Evolutionary conservation across 2,113 vertebrate genomes (phyloP), one percentile per base, ranked within the genome.

Genomic region (Cebidichthys violaceus): DNA sequence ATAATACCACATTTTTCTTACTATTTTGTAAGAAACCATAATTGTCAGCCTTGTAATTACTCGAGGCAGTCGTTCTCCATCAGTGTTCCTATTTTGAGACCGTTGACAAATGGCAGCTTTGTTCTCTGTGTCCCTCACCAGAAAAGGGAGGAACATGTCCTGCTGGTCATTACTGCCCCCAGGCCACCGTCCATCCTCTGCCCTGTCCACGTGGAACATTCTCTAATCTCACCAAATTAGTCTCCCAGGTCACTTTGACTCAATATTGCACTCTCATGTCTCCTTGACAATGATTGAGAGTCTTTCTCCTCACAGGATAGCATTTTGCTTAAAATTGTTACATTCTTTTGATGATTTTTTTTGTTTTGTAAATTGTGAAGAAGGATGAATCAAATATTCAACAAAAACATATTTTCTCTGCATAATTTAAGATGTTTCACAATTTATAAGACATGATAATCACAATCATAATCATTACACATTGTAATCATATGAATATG

Each of bases 191-290:
- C 50, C 43, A 90, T 52, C 96, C 96, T 33, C 92, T 92, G 47
- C 96, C 95, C 4, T 98, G 97, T 90, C 96, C 96, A 61, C 88
- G 54, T 27, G 96, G 96, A 61, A 97, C 96, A 54, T 97, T 96
- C 81, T 95, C 94, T 54, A 86, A 95, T 59, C 77, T 77, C 79
- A 92, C 85, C 83, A 96, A 93, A 89, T 94, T 95, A 74, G 71
- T 70, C 45, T 96, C 94, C 55, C 92, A 96, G 96, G 96, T 97
- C 88, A 9, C 22, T 79, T 70, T 80, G 11, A 50, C 47, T 89
- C 33, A 31, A 8, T 62, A 68, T 84, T 39, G 27, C 43, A 69
- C n/a, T 80, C 45, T 57, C 24, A 41, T 60, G 27, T 73, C 62
- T 50, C 54, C 47, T 45, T 81, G 15, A 45, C 24, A 60, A 20